Percentiles rank a stretch among this genome's conserved stretches.
Evolutionary conservation across 2,797 vertebrate species (phyloP).

Genomic region (Phoeniculus purpureus): DNA sequence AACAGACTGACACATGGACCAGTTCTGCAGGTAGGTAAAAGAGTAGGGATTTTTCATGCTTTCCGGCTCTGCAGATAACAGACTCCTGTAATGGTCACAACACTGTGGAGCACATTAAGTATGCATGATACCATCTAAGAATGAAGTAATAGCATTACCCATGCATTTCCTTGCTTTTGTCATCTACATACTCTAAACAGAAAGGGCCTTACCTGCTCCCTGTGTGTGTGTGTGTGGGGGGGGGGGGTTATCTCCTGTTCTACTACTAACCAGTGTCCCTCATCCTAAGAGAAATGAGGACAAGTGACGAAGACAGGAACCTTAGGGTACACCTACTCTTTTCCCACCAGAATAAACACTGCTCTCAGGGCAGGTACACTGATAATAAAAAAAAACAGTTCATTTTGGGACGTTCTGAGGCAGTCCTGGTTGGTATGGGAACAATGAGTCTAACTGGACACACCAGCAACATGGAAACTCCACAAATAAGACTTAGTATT

Average conservation of each 20-base stretch:
- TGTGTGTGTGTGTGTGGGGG: not conserved
- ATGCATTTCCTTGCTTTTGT: conserved; percentile 12
- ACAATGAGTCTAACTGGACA: not conserved
- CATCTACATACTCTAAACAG: not conserved
- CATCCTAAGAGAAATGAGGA: conserved; percentile 18
- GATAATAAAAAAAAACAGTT: conserved; percentile 22
- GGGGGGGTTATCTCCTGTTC: not conserved
- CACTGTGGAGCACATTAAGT: not conserved
- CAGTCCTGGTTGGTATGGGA: not conserved
- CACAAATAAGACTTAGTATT: not conserved
- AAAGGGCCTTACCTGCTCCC: conserved; percentile 12
- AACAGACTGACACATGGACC: not conserved
- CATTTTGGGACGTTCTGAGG: conserved; percentile 31
- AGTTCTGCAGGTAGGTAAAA: not conserved
- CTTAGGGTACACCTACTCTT: conserved; percentile 40
- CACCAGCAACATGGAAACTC: not conserved
- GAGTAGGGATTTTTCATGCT: not conserved
- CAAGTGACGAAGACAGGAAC: conserved; percentile 33
- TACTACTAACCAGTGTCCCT: conserved; percentile 31
- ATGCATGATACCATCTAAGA: not conserved
- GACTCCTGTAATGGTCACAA: not conserved
- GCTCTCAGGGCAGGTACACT: conserved; percentile 28
- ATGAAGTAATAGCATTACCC: not conserved
- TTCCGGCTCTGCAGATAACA: not conserved
- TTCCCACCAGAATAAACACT: conserved; percentile 54